phyloP scores from a whole-genome alignment of 1,140 invertebrate species.

The Achatina immaculata region DNA sequence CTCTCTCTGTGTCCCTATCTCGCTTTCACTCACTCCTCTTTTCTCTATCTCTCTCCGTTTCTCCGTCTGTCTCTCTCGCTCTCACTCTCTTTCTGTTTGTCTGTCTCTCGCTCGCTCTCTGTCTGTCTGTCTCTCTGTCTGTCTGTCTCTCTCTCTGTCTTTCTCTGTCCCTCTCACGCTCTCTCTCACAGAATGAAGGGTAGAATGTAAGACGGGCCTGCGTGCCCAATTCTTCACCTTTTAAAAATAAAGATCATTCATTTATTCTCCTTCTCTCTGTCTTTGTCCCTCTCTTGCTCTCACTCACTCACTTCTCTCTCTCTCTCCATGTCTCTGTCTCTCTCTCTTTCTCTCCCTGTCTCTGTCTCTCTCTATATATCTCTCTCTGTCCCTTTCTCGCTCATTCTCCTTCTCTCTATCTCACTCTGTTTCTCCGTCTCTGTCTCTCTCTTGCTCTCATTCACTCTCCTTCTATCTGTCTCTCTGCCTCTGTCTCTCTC shows the following conservation, averaged over 20 bases:
- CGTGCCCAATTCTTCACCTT: no score
- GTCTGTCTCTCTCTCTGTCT: constrained; percentile 27
- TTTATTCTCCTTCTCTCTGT: constrained; percentile 13
- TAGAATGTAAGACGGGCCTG: no score
- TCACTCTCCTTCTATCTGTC: no score
- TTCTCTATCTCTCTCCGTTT: not conserved
- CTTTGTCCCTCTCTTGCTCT: constrained; percentile 23
- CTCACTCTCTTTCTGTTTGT: not conserved
- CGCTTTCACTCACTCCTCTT: constrained; percentile 19
- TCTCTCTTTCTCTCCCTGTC: not conserved
- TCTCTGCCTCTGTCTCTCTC: no score
- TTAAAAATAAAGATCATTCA: no score
- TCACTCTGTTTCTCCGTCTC: no score
- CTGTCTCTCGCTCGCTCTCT: not conserved
- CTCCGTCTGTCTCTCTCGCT: not conserved
- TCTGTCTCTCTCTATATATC: not conserved
- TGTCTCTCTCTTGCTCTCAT: no score
- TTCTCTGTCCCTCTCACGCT: no score
- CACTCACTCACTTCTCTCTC: not conserved
- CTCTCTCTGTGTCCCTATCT: constrained; percentile 7
- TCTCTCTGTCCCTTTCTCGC: not conserved
- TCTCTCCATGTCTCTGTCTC: not conserved
- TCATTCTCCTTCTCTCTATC: no score
- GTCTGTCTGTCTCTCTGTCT: constrained; percentile 3
- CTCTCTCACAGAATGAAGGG: no score